These are phyloP conservation scores for Cydia amplana DNA, from an alignment of 1,140 invertebrate genomes.

Conservation along the genomic window DNA sequence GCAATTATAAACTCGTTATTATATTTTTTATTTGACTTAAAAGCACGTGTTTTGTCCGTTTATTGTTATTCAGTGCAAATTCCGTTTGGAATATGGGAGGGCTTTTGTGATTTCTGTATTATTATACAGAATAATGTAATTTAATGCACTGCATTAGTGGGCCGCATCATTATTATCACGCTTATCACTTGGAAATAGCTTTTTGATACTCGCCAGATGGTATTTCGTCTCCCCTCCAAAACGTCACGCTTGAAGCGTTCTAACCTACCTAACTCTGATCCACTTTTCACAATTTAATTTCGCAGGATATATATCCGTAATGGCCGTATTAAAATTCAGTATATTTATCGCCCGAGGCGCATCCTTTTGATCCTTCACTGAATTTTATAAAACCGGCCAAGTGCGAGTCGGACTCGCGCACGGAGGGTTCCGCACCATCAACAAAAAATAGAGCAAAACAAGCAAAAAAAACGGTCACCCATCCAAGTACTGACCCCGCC, in stretches of 20 bases:
- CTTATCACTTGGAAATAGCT: slow-evolving; percentile 57
- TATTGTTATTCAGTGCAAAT: slow-evolving; percentile 34
- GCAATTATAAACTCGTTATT: slow-evolving; percentile 43
- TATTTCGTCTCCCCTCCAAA: slow-evolving; percentile 38
- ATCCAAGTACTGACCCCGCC: no score
- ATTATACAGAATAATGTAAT: slow-evolving; percentile 53
- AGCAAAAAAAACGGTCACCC: no score
- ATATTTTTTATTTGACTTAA: slow-evolving; percentile 47
- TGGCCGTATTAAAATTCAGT: slow-evolving; percentile 32
- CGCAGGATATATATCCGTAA: slow-evolving; percentile 10
- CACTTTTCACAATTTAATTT: slow-evolving; percentile 26
- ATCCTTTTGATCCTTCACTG: slow-evolving; percentile 3
- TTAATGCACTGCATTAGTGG: slow-evolving; percentile 56
- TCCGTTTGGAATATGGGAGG: slow-evolving; percentile 40
- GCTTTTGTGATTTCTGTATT: slow-evolving; percentile 52
- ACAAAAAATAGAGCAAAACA: no score
- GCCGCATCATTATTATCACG: slow-evolving; percentile 55
- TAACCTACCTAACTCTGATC: slow-evolving; percentile 13
- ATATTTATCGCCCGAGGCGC: slow-evolving; percentile 22
- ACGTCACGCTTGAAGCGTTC: slow-evolving; percentile 22
- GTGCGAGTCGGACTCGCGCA: no score
- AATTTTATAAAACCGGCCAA: no score
- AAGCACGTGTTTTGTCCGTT: neutral
- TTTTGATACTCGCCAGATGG: slow-evolving; percentile 57
- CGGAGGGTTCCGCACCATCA: no score